These are phyloP conservation scores for Polyploca ridens DNA, from an alignment of 2,888 invertebrate species.

Conservation along the genomic window DNA sequence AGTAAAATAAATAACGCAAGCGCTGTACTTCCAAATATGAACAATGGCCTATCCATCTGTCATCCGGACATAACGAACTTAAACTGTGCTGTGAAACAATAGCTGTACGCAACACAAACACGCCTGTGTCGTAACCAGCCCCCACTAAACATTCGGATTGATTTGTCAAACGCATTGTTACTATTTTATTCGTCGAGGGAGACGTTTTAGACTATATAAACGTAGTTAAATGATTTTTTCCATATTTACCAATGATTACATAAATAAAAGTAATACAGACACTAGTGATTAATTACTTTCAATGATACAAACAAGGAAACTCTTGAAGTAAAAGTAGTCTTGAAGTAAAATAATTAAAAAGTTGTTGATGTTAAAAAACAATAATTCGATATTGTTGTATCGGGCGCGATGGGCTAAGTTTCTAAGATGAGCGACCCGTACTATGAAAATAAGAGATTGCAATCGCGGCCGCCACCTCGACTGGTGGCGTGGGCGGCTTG, in stretches of 20 bases:
- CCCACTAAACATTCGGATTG: slow-evolving; percentile 57
- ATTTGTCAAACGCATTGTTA: slow-evolving; percentile 63
- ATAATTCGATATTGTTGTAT: slow-evolving; percentile 4
- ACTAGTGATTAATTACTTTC: not conserved
- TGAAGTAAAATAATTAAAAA: slow-evolving; percentile 6
- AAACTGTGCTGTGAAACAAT: slow-evolving; percentile 62
- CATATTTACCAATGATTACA: too few relatives aligned
- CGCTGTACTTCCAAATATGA: slow-evolving; percentile 37
- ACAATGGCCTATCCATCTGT: slow-evolving; percentile 70
- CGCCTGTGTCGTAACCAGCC: slow-evolving; percentile 50
- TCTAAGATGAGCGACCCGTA: slow-evolving; percentile 25
- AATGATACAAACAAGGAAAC: not conserved
- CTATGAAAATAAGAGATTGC: slow-evolving; percentile 51
- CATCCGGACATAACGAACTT: slow-evolving; percentile 64
- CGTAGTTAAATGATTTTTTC: not conserved
- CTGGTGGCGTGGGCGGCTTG: slow-evolving; percentile 32
- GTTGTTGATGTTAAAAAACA: slow-evolving; percentile 2
- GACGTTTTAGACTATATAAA: not conserved
- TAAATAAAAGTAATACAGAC: too few relatives aligned
- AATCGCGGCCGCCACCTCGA: slow-evolving; percentile 44
- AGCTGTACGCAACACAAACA: slow-evolving; percentile 45
- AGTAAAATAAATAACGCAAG: slow-evolving; percentile 20
- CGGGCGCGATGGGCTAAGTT: not conserved
- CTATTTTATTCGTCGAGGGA: slow-evolving; percentile 4
- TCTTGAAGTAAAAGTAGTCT: not conserved